Base-by-base conservation (phyloP, 2,797 vertebrate species). In the Amphiprion clarkii region DNA sequence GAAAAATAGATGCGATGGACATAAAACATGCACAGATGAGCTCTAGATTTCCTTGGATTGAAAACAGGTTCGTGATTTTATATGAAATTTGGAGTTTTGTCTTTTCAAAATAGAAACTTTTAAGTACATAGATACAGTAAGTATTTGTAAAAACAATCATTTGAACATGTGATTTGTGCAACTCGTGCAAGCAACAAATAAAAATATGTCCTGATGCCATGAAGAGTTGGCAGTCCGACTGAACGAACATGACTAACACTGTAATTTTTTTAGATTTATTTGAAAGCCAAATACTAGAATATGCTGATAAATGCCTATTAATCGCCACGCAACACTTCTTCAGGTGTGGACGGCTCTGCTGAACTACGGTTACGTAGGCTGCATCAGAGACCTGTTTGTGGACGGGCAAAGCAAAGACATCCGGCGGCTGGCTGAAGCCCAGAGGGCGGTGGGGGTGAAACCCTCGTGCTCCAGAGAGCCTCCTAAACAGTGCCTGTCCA, bases 381-480 rank as follows among this genome's bases (percentile, higher is more conserved):
- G 98, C 89, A 96, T 99, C 86, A 94, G 98, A 80, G 98, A 99
- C 92, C 92, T 99, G 74, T 99, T 99, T 91, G 97, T 99, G 80
- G 98, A 99, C 10, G 98, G 98, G 51, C 98, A 99, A 89, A 99
- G 98, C 92, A 99, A 99, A 94, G 98, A 99, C 80, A 98, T 99
- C 90, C 96, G 98, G 66, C 95, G 97, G 76, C 95, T 99, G 93
- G 98, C 98, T 3, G 98, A 99, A 92, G 88, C 96, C 72, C 98
- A 99, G 89, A 96, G 96, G 59, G 97, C 98, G 1, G 96, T 98
- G 82, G 98, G 98, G 52, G 98, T 99, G 67, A 99, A 99, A 87
- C 98, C 98, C 4, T 99, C 97, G 2, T 99, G 98, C 89, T 97
- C 98, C 19, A 96, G 96, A 88, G 98, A 99, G 89, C 95, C 95